Base-by-base conservation (phyloP, 1,140 invertebrate species). In the Hylyphantes graminicola region DNA sequence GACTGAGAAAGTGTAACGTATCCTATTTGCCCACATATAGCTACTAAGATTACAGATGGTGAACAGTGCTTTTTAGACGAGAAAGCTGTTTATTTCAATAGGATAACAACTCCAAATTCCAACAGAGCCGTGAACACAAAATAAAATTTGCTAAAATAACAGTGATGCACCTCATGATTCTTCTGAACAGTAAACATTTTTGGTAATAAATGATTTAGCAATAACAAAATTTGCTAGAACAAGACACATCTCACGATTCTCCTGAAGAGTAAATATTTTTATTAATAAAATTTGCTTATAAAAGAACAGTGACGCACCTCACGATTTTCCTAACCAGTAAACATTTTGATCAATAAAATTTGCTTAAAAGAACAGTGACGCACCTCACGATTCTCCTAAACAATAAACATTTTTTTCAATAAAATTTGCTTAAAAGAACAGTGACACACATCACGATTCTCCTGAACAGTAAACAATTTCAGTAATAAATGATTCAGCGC, bases 401-500 rank as follows among this genome's bases (percentile, higher is more conserved):
- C 67, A 8, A 70, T 70, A 13, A 50, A 54, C 53, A 21, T 15
- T 57, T 5, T 7, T 17, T n/a, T n/a, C n/a, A 35, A 35, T 5
- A 35, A 35, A 35, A 35, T 35, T 35, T 35, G 35, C 35, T 35
- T 35, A 35, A 9, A 21, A 57, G 51, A 57, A 21, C 21, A 21
- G 10, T 21, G 54, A 73, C 70, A 13, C 19, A 57, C 19, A 13
- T 59, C 72, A 74, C 54, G 53, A 13, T 74, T 57, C 54, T 57
- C 19, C 54, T 2, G 17, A 74, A n/a, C 68, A 10, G 54, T 70
- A 15, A 50, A 55, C 54, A 35, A 12, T 57, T 7, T 8, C 13
- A 7, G 53, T 35, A 57, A 74, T 74, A 59, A 74, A 74, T 74
- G 54, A 74, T 74, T 74, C 72, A 74, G 54, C 8, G 35, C 35